phyloP scores from a whole-genome alignment of 2,888 invertebrate species.

The Lapara coniferarum region DNA sequence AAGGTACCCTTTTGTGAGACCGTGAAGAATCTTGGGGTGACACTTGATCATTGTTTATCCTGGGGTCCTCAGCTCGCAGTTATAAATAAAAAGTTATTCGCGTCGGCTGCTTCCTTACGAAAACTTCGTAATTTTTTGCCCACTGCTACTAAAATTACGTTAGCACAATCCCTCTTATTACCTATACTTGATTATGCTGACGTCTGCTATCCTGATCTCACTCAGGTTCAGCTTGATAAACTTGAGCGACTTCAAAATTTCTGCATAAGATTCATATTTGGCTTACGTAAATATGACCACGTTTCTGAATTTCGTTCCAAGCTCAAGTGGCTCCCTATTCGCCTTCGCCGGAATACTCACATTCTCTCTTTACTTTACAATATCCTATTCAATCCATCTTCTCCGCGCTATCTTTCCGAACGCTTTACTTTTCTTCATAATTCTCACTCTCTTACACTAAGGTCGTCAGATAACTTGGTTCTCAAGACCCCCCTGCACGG shows the following conservation, averaged over 20 bases:
- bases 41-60: no score
- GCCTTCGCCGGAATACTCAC: neutral
- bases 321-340: neutral
- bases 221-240: constrained; percentile 15
- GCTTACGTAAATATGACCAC: constrained; percentile 22
- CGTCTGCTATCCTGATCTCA: neutral
- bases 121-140: no score
- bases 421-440: neutral
- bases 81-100: no score
- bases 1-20: no score
- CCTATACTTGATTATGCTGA: no score
- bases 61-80: no score
- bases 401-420: neutral
- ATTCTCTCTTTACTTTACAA: no score
- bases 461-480: neutral
- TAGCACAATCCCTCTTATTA: no score
- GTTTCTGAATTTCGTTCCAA: neutral
- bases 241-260: constrained; percentile 25
- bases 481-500: neutral
- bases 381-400: no score
- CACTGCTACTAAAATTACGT: no score
- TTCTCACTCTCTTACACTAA: neutral
- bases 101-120: no score
- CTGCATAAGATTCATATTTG: constrained; percentile 22
- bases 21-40: no score